Evolutionary conservation across 2,797 vertebrate species (phyloP), one percentile per base, ranked within the genome.

Genomic region (Notamacropus eugenii): DNA sequence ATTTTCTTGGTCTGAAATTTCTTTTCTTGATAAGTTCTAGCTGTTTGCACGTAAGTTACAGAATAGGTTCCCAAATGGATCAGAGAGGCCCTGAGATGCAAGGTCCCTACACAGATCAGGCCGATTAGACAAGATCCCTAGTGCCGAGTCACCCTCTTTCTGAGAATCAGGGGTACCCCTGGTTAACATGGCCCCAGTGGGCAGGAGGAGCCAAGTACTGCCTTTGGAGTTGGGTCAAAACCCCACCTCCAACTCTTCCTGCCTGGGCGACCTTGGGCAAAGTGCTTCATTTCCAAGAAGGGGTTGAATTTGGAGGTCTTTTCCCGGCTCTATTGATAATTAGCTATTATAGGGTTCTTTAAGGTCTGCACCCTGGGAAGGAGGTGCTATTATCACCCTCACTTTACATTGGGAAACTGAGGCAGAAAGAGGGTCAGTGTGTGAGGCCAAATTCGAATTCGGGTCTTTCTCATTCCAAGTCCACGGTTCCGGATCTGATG

Each of bases 121-220:
- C 92, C 12, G 90, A 55, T 50, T 28, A 59, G 58, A 94, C 67
- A 92, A 93, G 67, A 62, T 55, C 13, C 0, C 0, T 55, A 54
- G 27, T 11, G 24, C 90, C 40, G 46, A 91, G 56, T 40, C 87
- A 46, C 58, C 82, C n/a, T 94, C 90, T 82, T 90, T 55, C 82
- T 96, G 54, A 93, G 93, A 40, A 57, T 93, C n/a, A 58, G 16
- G 31, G 91, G 34, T 59, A 92, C 90, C 58, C 55, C 31, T 92
- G 54, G 46, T 58, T 54, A 50, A 90, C 94, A 50, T 90, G 92
- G 56, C 55, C 54, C 46, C 74, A 52, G 19, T 12, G 62, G 16
- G 52, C n/a, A 46, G 27, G 58, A 94, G 31, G 22, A 82, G 31
- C 67, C 62, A 40, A 8, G 13, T 31, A 8, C 31, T 29, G 11